These are phyloP conservation scores for Acanthornis magna DNA, from an alignment of 2,797 vertebrate species.

Conservation along the genomic window DNA sequence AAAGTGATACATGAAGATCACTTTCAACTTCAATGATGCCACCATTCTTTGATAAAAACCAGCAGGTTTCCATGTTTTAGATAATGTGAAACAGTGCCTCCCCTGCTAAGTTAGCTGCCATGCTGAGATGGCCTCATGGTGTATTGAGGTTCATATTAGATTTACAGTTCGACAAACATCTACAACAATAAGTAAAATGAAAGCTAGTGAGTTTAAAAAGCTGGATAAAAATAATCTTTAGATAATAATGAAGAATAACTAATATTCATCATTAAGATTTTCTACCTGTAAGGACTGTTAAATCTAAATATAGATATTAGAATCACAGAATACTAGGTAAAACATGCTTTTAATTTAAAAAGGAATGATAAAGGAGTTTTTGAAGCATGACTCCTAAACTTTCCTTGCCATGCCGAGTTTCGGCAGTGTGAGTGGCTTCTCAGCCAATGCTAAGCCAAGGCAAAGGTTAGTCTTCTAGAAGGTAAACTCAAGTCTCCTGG, in stretches of 20 bases:
- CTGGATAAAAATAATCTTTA: not conserved
- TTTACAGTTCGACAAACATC: not conserved
- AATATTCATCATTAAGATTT: not conserved
- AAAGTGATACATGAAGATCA: not conserved
- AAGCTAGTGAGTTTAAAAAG: not conserved
- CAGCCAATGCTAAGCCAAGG: not conserved
- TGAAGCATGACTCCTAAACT: not conserved
- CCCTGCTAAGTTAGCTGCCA: not conserved
- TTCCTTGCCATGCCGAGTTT: not conserved
- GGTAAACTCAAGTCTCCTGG: not conserved
- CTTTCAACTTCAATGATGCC: not conserved
- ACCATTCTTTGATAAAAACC: not conserved
- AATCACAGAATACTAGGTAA: not conserved
- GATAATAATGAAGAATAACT: not conserved
- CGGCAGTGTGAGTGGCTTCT: not conserved
- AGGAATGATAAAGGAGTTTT: not conserved
- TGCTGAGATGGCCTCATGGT: not conserved
- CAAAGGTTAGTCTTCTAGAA: not conserved
- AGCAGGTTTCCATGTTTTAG: not conserved
- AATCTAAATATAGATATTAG: not conserved
- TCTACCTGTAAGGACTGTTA: not conserved
- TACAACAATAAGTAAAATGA: not conserved
- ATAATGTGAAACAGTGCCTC: not conserved
- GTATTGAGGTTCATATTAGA: not conserved
- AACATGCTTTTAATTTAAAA: not conserved